phyloP scores from a whole-genome alignment of 2,888 invertebrate species.

The Diaphora mendica region DNA sequence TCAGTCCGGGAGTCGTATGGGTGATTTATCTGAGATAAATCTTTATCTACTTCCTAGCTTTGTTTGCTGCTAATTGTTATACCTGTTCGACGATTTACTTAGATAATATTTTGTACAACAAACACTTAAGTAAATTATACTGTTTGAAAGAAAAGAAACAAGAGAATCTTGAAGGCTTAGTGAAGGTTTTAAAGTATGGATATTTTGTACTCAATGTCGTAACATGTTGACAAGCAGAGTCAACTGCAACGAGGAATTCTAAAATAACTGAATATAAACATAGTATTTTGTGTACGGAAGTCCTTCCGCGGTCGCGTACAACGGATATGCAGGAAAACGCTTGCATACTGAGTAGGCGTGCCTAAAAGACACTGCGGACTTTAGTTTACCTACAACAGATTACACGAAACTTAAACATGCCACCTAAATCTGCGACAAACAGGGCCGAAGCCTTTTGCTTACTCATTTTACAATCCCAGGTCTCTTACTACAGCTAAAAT shows the following conservation, averaged over 20 bases:
- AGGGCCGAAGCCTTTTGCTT: constrained; percentile 66
- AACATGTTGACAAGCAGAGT: constrained; percentile 82
- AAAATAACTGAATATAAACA: constrained; percentile 83
- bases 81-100: constrained; percentile 14
- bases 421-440: constrained; percentile 80
- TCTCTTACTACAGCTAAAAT: constrained; percentile 59
- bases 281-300: constrained; percentile 85
- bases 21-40: constrained; percentile 46
- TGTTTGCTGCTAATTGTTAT: constrained; percentile 27
- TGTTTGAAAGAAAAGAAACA: constrained; percentile 19
- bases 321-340: constrained; percentile 85
- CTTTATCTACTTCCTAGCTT: constrained; percentile 20
- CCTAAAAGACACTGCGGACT: constrained; percentile 86
- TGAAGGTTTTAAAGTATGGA: constrained; percentile 68
- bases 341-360: constrained; percentile 86
- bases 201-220: constrained; percentile 75
- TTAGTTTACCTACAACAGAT: constrained; percentile 81
- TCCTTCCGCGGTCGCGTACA: constrained; percentile 83
- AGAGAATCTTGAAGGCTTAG: constrained; percentile 37
- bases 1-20: constrained; percentile 34
- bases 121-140: constrained; percentile 2
- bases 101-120: neutral
- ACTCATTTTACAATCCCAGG: constrained; percentile 63
- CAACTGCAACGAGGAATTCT: constrained; percentile 80
- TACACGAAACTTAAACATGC: constrained; percentile 84